These are phyloP conservation scores for Sphaeridia pumilis DNA, from an alignment of 2,888 invertebrate species.

Conservation along the genomic window DNA sequence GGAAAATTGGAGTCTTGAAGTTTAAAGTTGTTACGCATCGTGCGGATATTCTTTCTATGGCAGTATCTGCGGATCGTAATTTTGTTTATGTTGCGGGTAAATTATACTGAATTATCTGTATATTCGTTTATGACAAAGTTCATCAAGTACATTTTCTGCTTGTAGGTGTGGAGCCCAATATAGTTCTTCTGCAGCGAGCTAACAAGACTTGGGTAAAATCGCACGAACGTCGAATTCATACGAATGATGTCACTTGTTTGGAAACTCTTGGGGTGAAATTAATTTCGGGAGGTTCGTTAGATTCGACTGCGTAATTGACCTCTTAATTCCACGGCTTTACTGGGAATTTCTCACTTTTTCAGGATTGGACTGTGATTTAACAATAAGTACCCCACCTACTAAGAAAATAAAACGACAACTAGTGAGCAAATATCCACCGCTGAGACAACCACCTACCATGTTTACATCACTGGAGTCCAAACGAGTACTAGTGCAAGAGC, in stretches of 20 bases:
- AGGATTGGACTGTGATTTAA: conserved; percentile 33
- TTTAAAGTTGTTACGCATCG: conserved; percentile 68
- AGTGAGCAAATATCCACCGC: conserved; percentile 30
- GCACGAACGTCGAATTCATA: conserved; percentile 64
- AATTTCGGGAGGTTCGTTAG: conserved; percentile 55
- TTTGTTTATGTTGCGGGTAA: conserved; percentile 61
- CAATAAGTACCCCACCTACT: conserved; percentile 22
- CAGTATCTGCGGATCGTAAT: conserved; percentile 56
- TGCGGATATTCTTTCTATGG: conserved; percentile 65
- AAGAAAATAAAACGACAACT: conserved; percentile 14
- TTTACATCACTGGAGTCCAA: conserved; percentile 12
- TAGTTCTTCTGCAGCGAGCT: conserved; percentile 62
- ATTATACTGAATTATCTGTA: conserved; percentile 5
- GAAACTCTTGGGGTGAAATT: conserved; percentile 53
- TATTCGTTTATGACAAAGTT: background rate
- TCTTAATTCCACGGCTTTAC: too few species aligned
- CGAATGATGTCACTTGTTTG: conserved; percentile 72
- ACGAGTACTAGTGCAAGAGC: conserved; percentile 22
- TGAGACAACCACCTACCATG: conserved; percentile 19
- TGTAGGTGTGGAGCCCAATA: conserved; percentile 59
- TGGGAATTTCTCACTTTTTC: too few species aligned
- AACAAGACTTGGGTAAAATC: conserved; percentile 65
- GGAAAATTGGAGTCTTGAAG: conserved; percentile 60
- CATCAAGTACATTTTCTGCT: too few species aligned
- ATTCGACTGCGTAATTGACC: too few species aligned